These are phyloP conservation scores for Lasioglossum figueresi DNA, from an alignment of 2,888 invertebrate species.

Conservation along the genomic window DNA sequence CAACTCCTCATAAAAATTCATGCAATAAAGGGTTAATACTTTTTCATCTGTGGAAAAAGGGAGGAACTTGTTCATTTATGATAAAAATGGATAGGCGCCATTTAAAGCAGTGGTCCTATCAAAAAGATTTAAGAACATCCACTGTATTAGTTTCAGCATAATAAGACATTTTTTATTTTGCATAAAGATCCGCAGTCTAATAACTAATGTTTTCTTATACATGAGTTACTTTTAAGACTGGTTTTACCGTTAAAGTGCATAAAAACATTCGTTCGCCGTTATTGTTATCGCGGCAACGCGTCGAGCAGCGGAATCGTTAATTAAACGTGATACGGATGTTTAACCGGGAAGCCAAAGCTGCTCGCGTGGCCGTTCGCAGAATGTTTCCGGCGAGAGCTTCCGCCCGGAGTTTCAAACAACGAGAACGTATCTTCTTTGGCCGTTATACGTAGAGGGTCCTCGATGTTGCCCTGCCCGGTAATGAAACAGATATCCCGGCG, in stretches of 20 bases:
- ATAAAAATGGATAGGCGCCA: no score
- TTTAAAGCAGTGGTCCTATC: no score
- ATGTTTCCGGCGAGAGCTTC: not conserved
- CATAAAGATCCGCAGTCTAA: no score
- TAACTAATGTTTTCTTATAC: no score
- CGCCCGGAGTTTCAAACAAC: not conserved
- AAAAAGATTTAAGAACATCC: no score
- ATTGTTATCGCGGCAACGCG: not conserved
- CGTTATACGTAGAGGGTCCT: not conserved
- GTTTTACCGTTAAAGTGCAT: not conserved
- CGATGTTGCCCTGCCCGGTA: not conserved
- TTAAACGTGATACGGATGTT: not conserved
- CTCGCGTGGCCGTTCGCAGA: not conserved
- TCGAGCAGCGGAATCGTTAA: not conserved
- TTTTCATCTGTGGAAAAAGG: no score
- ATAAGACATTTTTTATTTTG: no score
- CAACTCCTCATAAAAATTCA: no score
- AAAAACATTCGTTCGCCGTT: not conserved
- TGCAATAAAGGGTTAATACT: no score
- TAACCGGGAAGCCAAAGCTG: not conserved
- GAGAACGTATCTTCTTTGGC: not conserved
- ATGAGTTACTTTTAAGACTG: no score
- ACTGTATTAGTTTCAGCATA: no score
- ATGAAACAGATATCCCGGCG: slow-evolving; percentile 12
- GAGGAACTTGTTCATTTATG: no score